Percentiles rank a stretch among this genome's conserved stretches.
phyloP scores from a whole-genome alignment of 2,797 vertebrate genomes.

The Cetoscarus ocellatus region DNA sequence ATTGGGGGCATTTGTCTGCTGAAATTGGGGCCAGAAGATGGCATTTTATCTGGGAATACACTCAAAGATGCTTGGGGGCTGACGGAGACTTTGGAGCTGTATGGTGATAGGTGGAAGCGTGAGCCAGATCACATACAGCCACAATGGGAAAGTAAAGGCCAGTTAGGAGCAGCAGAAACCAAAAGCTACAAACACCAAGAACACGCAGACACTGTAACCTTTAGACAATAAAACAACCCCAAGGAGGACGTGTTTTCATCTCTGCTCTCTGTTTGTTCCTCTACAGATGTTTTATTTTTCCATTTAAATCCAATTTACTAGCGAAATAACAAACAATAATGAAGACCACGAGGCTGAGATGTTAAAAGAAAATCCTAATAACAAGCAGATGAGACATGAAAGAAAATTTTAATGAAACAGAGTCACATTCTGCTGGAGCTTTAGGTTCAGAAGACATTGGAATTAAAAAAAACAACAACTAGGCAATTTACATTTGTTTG shows the following conservation, averaged over 20 bases:
- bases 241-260: conserved; percentile 5
- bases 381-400: conserved; percentile 1
- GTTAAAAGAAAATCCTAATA: conserved; percentile 11
- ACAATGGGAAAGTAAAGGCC: conserved; percentile 60
- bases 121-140: conserved; percentile 44
- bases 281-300: conserved; percentile 6
- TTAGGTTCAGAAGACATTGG: background rate
- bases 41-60: conserved; percentile 73
- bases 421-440: conserved; percentile 14
- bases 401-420: background rate
- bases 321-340: conserved; percentile 11
- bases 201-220: conserved; percentile 35
- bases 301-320: conserved; percentile 25
- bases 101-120: conserved; percentile 43
- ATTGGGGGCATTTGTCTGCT: conserved; percentile 76
- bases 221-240: conserved; percentile 45
- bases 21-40: conserved; percentile 79
- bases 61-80: conserved; percentile 46
- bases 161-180: conserved; percentile 60
- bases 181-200: conserved; percentile 14
- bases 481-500: background rate
- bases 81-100: conserved; percentile 40
- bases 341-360: background rate
- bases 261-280: conserved; percentile 31
- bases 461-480: background rate